Conservation (phyloP, 2,797 vertebrate genomes). For the Platalea minor region DNA sequence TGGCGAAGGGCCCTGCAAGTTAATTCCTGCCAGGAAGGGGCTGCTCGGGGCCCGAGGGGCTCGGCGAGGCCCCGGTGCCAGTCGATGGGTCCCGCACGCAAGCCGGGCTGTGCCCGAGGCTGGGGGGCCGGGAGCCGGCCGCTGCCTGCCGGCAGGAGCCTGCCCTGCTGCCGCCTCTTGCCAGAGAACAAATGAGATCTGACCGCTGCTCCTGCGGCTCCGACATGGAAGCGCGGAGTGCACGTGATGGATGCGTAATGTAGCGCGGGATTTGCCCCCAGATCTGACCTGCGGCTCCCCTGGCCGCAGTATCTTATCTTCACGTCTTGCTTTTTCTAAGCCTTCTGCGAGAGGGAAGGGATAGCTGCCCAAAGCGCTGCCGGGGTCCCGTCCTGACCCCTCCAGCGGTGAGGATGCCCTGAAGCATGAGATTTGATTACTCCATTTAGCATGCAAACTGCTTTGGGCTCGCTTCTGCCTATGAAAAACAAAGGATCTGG, state of each 20-base stretch:
- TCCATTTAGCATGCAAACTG: background rate
- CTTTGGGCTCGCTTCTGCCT: background rate
- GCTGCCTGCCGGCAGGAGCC: background rate
- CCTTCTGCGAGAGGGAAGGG: background rate
- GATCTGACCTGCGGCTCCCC: background rate
- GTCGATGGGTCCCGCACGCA: accelerated
- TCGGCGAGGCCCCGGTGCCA: accelerated
- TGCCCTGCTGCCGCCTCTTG: background rate
- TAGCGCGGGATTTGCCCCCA: background rate
- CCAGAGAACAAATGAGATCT: background rate
- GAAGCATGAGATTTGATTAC: slow-evolving; percentile 15
- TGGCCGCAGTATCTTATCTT: background rate
- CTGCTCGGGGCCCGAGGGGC: background rate
- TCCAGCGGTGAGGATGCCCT: background rate
- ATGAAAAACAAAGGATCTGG: accelerated
- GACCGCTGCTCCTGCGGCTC: background rate
- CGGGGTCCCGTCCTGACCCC: background rate
- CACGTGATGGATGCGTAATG: background rate
- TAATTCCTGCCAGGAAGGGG: background rate
- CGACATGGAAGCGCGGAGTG: background rate
- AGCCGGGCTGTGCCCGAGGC: background rate
- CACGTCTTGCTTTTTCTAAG: background rate
- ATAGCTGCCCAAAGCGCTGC: background rate
- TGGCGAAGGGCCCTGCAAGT: accelerated
- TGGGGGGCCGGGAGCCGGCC: background rate